These are phyloP conservation scores for Halocaridina rubra DNA, from an alignment of 2,888 invertebrate species.

Conservation along the genomic window DNA sequence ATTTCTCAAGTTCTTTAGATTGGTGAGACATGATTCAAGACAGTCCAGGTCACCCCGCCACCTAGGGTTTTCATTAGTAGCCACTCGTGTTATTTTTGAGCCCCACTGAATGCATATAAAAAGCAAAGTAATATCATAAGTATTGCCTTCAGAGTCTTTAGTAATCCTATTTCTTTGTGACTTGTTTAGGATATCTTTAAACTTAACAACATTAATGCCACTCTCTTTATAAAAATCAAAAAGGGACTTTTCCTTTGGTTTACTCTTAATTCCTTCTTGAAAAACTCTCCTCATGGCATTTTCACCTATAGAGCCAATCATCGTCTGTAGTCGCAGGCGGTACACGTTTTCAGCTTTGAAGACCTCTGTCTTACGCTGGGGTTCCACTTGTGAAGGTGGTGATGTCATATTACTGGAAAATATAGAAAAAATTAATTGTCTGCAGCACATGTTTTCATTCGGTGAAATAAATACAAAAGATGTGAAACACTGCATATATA, in stretches of 20 bases:
- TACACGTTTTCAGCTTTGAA: background rate
- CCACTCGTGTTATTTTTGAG: background rate
- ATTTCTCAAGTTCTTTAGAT: constrained; percentile 17
- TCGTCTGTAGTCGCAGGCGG: background rate
- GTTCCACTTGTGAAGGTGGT: too few relatives aligned
- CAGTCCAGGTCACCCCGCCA: background rate
- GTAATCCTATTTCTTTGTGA: background rate
- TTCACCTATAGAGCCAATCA: background rate
- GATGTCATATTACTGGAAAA: too few relatives aligned
- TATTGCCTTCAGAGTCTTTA: background rate
- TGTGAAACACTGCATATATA: too few relatives aligned
- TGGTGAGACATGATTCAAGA: constrained; percentile 25
- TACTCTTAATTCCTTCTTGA: background rate
- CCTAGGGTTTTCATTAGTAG: background rate
- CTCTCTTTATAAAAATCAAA: background rate
- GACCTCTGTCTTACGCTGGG: too few relatives aligned
- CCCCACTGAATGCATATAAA: background rate
- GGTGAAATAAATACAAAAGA: too few relatives aligned
- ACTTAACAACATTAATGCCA: background rate
- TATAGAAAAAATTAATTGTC: too few relatives aligned
- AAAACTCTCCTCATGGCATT: background rate
- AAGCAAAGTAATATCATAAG: constrained; percentile 27
- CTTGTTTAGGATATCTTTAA: background rate
- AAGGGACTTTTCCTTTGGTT: background rate
- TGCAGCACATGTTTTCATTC: too few relatives aligned